phyloP scores from a whole-genome alignment of 35 echinoderm and acorn worm species.

The Nesometra sesokonis region DNA sequence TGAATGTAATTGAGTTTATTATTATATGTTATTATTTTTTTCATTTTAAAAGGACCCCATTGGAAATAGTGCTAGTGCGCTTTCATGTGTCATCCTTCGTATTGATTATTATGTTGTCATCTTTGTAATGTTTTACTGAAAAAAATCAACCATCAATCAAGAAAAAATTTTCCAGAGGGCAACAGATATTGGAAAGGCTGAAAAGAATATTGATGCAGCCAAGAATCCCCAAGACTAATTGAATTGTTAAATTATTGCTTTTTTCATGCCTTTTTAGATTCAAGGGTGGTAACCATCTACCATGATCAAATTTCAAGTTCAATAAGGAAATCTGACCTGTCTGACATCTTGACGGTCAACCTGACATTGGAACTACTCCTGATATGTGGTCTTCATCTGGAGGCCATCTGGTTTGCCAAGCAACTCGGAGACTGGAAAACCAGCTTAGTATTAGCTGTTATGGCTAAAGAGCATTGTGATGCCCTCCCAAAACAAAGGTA shows the following conservation, averaged over 20 bases:
- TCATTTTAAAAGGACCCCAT: no score
- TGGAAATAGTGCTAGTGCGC: no score
- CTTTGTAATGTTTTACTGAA: no score
- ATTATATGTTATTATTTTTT: no score
- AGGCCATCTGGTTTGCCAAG: constrained; percentile 81
- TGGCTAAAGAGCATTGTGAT: neutral
- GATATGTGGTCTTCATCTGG: constrained; percentile 62
- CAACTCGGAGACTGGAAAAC: constrained; percentile 88
- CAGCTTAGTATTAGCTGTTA: constrained; percentile 55
- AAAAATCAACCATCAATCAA: no score
- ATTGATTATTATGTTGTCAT: no score
- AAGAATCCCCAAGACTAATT: neutral
- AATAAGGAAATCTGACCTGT: constrained; percentile 61
- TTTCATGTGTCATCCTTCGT: no score
- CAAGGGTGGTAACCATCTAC: constrained; percentile 6
- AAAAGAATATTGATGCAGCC: neutral
- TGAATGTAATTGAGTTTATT: no score
- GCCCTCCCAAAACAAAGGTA: neutral
- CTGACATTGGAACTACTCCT: constrained; percentile 57
- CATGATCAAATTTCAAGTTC: constrained; percentile 22
- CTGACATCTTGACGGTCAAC: constrained; percentile 71
- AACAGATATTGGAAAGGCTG: no score
- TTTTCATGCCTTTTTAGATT: neutral
- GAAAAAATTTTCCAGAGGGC: no score
- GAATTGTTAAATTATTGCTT: neutral